Conservation (phyloP, 2,888 invertebrate species). For the Hirtodrosophila histrioides region DNA sequence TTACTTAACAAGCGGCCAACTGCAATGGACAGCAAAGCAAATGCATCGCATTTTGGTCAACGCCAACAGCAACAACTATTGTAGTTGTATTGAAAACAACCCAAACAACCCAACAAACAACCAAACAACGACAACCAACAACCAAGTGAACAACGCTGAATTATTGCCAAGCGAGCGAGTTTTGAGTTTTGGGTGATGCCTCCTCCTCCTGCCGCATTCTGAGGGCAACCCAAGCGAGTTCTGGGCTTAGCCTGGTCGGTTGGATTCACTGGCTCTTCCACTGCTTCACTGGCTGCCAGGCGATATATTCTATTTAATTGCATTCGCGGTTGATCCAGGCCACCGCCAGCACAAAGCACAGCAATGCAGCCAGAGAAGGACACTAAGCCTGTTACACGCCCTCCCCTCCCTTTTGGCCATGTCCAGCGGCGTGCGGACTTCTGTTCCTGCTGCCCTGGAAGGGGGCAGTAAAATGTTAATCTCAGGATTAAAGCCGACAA, state of each 20-base stretch:
- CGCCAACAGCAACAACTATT: slow-evolving; percentile 28
- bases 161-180: slow-evolving; percentile 72
- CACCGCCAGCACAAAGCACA: slow-evolving; percentile 16
- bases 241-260: slow-evolving; percentile 8
- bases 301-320: slow-evolving; percentile 80
- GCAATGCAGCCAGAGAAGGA: slow-evolving; percentile 42
- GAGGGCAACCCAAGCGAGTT: slow-evolving; percentile 10
- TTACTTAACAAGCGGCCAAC: slow-evolving; percentile 76
- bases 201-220: slow-evolving; percentile 11
- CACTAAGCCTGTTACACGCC: slow-evolving; percentile 50
- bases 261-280: not conserved
- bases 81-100: slow-evolving; percentile 10
- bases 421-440: slow-evolving; percentile 21
- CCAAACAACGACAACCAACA: slow-evolving; percentile 8
- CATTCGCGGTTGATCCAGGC: slow-evolving; percentile 59
- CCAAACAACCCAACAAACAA: slow-evolving; percentile 22
- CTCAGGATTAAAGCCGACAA: slow-evolving; percentile 56
- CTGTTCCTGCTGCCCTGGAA: not conserved
- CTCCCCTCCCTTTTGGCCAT: not conserved
- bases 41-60: slow-evolving; percentile 58
- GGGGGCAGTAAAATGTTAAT: slow-evolving; percentile 60
- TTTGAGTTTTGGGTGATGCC: slow-evolving; percentile 61
- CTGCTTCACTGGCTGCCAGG: slow-evolving; percentile 19
- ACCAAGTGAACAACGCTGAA: slow-evolving; percentile 55
- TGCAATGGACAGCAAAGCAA: slow-evolving; percentile 60